Percentiles rank a stretch among this genome's conserved stretches.
Conservation (phyloP, 2,797 vertebrate genomes). For the Harpagifer antarcticus region DNA sequence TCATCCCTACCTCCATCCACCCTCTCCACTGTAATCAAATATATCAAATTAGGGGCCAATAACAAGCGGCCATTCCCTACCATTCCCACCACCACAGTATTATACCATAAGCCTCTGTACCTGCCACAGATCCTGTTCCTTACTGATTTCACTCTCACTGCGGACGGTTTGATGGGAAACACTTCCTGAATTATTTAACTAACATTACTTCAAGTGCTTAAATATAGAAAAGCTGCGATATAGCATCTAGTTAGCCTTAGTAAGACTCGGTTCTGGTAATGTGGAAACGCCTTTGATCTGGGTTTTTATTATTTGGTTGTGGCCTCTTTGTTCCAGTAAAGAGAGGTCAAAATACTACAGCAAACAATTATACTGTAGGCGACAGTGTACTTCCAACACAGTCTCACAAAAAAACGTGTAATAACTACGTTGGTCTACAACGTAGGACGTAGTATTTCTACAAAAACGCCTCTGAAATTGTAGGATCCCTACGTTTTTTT, state of each 20-base stretch:
- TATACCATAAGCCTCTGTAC: slow-evolving; percentile 44
- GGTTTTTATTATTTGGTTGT: neutral
- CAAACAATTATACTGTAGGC: neutral
- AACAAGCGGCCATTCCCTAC: slow-evolving; percentile 28
- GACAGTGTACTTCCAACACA: neutral
- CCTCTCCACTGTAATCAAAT: neutral
- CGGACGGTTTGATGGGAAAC: slow-evolving; percentile 29
- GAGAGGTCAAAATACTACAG: neutral
- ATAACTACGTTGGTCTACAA: too few relatives aligned
- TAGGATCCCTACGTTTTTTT: too few relatives aligned
- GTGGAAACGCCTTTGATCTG: neutral
- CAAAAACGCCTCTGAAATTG: too few relatives aligned
- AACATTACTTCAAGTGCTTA: neutral
- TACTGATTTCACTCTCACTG: neutral
- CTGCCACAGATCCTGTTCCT: neutral
- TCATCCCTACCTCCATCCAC: slow-evolving; percentile 34
- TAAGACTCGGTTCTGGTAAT: neutral
- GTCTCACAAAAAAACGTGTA: too few relatives aligned
- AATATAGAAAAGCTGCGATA: neutral
- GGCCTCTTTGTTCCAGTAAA: neutral
- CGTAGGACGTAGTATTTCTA: too few relatives aligned
- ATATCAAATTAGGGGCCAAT: slow-evolving; percentile 37
- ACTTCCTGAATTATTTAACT: slow-evolving; percentile 12
- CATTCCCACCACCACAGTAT: slow-evolving; percentile 61
- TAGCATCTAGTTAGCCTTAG: neutral